phyloP scores from a whole-genome alignment of 2,113 vertebrate genomes.

The Microcebus ravelobensis region DNA sequence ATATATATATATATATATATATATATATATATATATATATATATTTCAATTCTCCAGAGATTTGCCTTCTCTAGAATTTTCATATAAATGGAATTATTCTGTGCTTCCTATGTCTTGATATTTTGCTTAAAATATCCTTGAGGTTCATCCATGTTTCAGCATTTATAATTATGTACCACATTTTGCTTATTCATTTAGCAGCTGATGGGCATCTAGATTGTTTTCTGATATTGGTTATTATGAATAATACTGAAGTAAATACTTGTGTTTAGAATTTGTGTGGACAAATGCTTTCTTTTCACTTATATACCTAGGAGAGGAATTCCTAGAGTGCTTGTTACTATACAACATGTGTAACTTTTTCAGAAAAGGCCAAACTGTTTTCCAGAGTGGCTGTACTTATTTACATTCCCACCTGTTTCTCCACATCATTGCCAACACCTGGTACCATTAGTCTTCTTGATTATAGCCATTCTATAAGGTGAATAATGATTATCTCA shows the following conservation, averaged over 20 bases:
- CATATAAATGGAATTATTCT: neutral
- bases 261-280: neutral
- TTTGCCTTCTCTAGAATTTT: neutral
- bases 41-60: neutral
- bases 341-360: neutral
- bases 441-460: neutral
- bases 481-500: neutral
- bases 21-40: neutral
- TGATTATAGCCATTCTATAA: neutral
- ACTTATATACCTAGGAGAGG: neutral
- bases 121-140: conserved; percentile 10
- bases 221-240: neutral
- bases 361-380: neutral
- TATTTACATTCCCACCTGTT: neutral
- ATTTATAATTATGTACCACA: neutral
- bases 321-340: neutral
- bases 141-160: neutral
- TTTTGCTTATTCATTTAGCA: neutral
- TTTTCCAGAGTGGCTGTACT: neutral
- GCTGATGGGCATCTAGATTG: neutral
- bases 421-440: neutral
- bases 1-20: too few relatives aligned
- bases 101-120: neutral
- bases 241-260: neutral
- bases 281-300: neutral